phyloP scores from a whole-genome alignment of 2,797 vertebrate genomes.

The Enteromius thamalakanensis region DNA sequence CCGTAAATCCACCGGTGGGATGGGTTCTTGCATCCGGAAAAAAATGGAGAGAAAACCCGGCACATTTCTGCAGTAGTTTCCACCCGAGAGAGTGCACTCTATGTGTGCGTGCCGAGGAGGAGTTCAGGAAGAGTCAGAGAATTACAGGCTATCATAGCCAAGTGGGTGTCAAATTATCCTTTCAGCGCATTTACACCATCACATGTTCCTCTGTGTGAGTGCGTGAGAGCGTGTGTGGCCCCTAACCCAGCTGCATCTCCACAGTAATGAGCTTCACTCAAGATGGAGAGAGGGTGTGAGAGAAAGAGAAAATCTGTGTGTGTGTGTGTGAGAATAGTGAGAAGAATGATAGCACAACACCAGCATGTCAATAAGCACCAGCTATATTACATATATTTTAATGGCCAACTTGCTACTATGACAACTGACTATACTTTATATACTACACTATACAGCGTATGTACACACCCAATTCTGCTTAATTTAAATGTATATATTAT shows the following conservation, averaged over 20 bases:
- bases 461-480: background rate
- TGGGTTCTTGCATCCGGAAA: slow-evolving; percentile 31
- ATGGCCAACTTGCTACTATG: background rate
- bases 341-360: slow-evolving; percentile 32
- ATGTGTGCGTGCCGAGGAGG: slow-evolving; percentile 38
- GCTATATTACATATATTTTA: background rate
- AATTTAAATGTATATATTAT: background rate
- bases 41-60: slow-evolving; percentile 28
- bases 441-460: no score
- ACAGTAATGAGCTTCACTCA: slow-evolving; percentile 34
- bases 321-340: slow-evolving; percentile 47
- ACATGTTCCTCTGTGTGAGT: slow-evolving; percentile 53
- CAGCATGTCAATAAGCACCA: background rate
- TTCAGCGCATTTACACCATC: slow-evolving; percentile 71
- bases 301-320: background rate
- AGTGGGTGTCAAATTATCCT: slow-evolving; percentile 74
- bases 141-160: slow-evolving; percentile 69
- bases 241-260: slow-evolving; percentile 22
- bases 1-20: slow-evolving; percentile 52
- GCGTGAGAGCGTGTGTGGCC: slow-evolving; percentile 33
- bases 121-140: slow-evolving; percentile 64
- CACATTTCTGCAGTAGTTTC: slow-evolving; percentile 18
- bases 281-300: slow-evolving; percentile 18
- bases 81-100: slow-evolving; percentile 11
- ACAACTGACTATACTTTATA: background rate